A percentile compares a stretch with the other conserved stretches of the same genome.
Evolutionary conservation across 2,888 invertebrate genomes (phyloP).

Genomic region (Elaeidobius kamerunicus): DNA sequence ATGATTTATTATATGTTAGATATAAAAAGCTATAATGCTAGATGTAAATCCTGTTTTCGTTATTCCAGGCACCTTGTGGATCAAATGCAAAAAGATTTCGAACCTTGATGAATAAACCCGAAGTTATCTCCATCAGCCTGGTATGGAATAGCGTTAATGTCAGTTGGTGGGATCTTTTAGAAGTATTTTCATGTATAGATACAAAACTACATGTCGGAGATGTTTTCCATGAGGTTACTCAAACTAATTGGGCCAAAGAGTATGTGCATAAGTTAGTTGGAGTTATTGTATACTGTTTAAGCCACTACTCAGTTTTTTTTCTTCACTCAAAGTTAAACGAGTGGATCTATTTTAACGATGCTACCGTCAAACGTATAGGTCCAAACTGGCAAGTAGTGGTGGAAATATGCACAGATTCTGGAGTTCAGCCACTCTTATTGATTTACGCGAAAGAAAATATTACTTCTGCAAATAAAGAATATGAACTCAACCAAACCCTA

Average conservation of each 20-base stretch:
- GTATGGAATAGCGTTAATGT: constrained; percentile 96
- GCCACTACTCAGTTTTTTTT: constrained; percentile 96
- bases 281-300: constrained; percentile 94
- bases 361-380: constrained; percentile 92
- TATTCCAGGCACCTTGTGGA: no score
- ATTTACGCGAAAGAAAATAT: constrained; percentile 86
- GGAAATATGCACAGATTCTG: constrained; percentile 86
- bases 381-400: constrained; percentile 94
- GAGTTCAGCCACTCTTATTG: constrained; percentile 87
- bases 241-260: constrained; percentile 76
- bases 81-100: constrained; percentile 90
- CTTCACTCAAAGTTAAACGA: constrained; percentile 88
- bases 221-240: constrained; percentile 88
- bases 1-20: no score
- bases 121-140: constrained; percentile 92
- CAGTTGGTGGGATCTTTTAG: constrained; percentile 85
- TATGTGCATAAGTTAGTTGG: constrained; percentile 86
- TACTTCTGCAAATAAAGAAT: no score
- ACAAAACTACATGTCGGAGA: constrained; percentile 80
- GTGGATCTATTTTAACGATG: constrained; percentile 97
- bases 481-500: no score
- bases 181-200: constrained; percentile 84
- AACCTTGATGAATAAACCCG: constrained; percentile 87
- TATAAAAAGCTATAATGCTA: no score
- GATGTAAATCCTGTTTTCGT: no score